Base-by-base conservation (phyloP, 1,140 invertebrate genomes). In the Ceratosolen solmsi region DNA sequence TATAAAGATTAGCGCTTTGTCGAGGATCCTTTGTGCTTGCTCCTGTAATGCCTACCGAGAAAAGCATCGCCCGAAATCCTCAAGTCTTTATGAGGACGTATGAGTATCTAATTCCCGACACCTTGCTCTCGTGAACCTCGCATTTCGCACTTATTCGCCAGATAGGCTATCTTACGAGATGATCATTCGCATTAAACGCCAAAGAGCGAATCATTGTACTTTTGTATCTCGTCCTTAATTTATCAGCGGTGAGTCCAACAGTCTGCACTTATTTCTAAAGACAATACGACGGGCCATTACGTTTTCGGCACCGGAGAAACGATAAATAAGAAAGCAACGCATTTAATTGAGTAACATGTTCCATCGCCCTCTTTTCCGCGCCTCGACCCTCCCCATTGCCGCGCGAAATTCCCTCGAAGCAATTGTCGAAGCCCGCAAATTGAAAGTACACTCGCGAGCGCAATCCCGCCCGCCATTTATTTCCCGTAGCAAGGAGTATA, bases 351-450 rank as follows among this genome's bases (percentile, higher is more conserved):
- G 46, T 17, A 72, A 33, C 25, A 15, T 27, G 38, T 41, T n/a
- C 15, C 27, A 5, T 22, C n/a, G n/a, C n/a, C n/a, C n/a, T n/a
- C n/a, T n/a, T n/a, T n/a, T n/a, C 30, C 13, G 9, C 17, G 15
- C 33, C 20, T 54, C 20, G 4, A 4, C n/a, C 8, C 46, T 1
- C 38, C 2, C 38, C 17, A 27, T 15, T 41, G 4, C 36, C 73
- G 38, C 54, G 30, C 58, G 54, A 46, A 76, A 70, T 70, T 65
- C 41, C 76, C 76, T 68, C 17, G n/a, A 41, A 68, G 33, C 46
- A 70, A 78, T 70, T 25, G 76, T 22, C 36, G n/a, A 65, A n/a
- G 73, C 9, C 46, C 63, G 76, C 76, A 68, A 70, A 78, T 70
- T 38, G 76, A 78, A 78, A 78, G 76, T 70, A 70, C 51, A n/a